phyloP scores from a whole-genome alignment of 2,113 vertebrate species.

The Rhombomys opimus region DNA sequence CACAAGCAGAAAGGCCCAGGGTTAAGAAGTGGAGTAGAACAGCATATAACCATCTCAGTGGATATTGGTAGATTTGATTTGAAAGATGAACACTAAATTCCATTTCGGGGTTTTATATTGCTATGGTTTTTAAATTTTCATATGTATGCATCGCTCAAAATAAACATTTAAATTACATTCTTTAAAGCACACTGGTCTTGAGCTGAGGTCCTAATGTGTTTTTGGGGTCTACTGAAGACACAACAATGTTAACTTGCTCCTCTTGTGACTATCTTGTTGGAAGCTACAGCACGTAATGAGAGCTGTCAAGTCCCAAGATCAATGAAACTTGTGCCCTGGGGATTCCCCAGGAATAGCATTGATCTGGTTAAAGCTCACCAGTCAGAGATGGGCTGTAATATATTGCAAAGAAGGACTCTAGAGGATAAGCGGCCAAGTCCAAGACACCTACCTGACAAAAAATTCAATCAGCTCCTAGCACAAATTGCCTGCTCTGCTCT shows the following conservation, averaged over 20 bases:
- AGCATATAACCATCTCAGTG: neutral
- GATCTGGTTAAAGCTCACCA: conserved; percentile 93
- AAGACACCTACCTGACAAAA: conserved; percentile 94
- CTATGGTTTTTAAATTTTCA: neutral
- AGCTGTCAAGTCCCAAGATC: conserved; percentile 93
- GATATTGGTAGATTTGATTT: neutral
- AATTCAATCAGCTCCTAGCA: conserved; percentile 93
- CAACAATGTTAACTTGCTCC: conserved; percentile 81
- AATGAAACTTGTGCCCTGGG: conserved; percentile 90
- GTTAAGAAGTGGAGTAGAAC: neutral
- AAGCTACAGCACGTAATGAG: conserved; percentile 87
- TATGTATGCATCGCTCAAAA: neutral
- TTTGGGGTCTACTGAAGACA: conserved; percentile 74
- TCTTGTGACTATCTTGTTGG: conserved; percentile 85
- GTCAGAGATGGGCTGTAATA: conserved; percentile 90
- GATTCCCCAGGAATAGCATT: conserved; percentile 90
- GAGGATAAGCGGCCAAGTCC: conserved; percentile 90
- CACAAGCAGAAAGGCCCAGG: neutral
- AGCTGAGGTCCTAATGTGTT: conserved; percentile 54
- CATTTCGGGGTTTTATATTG: conserved; percentile 24
- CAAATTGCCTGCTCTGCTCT: conserved; percentile 83
- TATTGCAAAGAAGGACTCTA: conserved; percentile 91
- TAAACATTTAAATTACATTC: conserved; percentile 27
- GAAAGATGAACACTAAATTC: neutral
- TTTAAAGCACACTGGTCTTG: conserved; percentile 48